These are phyloP conservation scores for Plebejus argus DNA, from an alignment of 2,888 invertebrate genomes.

Conservation along the genomic window DNA sequence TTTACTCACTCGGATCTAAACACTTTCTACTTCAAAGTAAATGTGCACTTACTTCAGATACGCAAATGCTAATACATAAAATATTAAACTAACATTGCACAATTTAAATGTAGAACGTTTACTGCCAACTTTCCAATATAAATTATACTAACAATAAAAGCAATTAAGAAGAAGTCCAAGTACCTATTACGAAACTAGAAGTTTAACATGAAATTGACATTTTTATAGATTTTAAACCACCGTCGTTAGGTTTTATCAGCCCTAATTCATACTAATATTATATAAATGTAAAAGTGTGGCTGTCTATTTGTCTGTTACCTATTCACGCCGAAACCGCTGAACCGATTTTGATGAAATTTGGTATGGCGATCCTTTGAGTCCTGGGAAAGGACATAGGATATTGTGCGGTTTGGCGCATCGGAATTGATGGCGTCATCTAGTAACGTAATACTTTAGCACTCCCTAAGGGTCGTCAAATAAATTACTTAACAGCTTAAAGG, in stretches of 20 bases:
- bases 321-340: no score
- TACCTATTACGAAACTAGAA: neutral
- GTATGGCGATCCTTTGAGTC: no score
- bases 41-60: neutral
- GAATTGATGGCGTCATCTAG: no score
- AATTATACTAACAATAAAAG: neutral
- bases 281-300: no score
- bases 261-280: neutral
- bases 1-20: neutral
- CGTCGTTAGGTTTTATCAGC: neutral
- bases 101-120: neutral
- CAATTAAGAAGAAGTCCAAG: neutral
- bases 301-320: no score
- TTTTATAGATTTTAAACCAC: neutral
- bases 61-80: neutral
- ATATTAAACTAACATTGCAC: conserved; percentile 2
- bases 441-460: neutral
- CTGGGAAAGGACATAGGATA: no score
- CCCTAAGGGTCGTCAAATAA: neutral
- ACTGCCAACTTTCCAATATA: neutral
- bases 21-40: neutral
- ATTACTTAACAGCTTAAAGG: neutral
- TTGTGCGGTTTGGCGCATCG: no score
- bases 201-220: no score
- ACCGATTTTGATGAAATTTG: no score